These are phyloP conservation scores for Sula dactylatra DNA, from an alignment of 2,113 vertebrate genomes.

Conservation along the genomic window DNA sequence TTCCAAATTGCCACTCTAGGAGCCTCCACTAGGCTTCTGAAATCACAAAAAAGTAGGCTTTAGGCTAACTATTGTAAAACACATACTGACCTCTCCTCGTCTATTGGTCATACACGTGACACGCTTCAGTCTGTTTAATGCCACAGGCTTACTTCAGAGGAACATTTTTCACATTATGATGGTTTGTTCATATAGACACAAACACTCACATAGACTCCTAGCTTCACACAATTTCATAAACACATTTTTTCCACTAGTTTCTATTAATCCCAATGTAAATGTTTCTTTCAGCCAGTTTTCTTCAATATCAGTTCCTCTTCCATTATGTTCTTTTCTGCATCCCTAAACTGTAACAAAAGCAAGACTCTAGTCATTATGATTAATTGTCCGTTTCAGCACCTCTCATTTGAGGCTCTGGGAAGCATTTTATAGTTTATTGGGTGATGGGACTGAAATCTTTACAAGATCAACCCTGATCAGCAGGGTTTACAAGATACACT, in stretches of 20 bases:
- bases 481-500: not conserved
- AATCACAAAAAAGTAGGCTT: not conserved
- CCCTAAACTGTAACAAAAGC: slow-evolving; percentile 16
- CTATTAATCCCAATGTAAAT: not conserved
- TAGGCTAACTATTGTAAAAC: not conserved
- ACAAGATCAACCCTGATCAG: not conserved
- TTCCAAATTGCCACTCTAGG: not conserved
- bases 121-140: not conserved
- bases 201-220: not conserved
- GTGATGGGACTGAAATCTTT: slow-evolving; percentile 18
- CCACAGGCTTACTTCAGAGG: not conserved
- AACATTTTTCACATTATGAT: not conserved
- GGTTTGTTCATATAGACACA: not conserved
- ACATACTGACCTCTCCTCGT: not conserved
- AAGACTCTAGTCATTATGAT: slow-evolving; percentile 17
- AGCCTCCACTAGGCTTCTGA: not conserved
- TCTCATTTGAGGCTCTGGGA: slow-evolving; percentile 10
- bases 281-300: not conserved
- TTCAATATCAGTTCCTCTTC: not conserved
- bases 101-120: not conserved
- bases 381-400: slow-evolving; percentile 2
- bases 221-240: not conserved
- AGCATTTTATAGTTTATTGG: slow-evolving; percentile 32
- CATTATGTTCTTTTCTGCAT: not conserved
- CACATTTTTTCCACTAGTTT: not conserved